Base-by-base conservation (phyloP, 1,140 invertebrate species). In the Leptinotarsa texana region DNA sequence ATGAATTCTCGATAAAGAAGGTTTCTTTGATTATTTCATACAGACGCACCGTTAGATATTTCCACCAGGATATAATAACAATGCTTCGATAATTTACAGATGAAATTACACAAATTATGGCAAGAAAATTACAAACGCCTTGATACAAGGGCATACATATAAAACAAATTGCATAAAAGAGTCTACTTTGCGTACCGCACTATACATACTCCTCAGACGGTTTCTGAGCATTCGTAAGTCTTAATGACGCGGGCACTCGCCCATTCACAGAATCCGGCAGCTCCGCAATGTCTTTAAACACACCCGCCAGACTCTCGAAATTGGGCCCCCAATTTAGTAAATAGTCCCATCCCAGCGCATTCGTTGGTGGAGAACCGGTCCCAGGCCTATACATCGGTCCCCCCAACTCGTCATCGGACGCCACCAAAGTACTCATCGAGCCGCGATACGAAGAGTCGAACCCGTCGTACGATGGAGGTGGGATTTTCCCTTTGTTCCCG, bases 271-370 rank as follows among this genome's bases (percentile, higher is more conserved):
- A 90, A 83, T 97, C 95, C 2, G 96, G 96, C 77, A 98, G 86
- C 86, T 97, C 94, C 17, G 95, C 96, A 81, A 98, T 98, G 84
- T 98, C 96, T 87, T 96, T 96, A 82, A 98, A 98, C 57, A 98
- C 96, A 2, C 96, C 96, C 66, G 96, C 95, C 81, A 98, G 89
- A 84, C 93, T 96, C 85, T 98, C 94, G 85, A 97, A 98, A 87
- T 96, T 97, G 8, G 96, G 96, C 11, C 96, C 95, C 96, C 96
- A 98, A 87, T 97, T 98, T 17, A 98, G 88, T 71, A 98, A 87
- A 83, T 97, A 96, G 82, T 98, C 96, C 95, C 96, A 98, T 66
- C 95, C 93, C 42, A 97, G 87, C 63, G 90, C 90, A 13, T 89
- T 87, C 1, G 90, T 89, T 0, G 92, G 91, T 0, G 93, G 91